Percentiles rank a stretch among this genome's conserved stretches.
Evolutionary conservation across 2,113 vertebrate species (phyloP).

Genomic region (Protobothrops flavoviridis): DNA sequence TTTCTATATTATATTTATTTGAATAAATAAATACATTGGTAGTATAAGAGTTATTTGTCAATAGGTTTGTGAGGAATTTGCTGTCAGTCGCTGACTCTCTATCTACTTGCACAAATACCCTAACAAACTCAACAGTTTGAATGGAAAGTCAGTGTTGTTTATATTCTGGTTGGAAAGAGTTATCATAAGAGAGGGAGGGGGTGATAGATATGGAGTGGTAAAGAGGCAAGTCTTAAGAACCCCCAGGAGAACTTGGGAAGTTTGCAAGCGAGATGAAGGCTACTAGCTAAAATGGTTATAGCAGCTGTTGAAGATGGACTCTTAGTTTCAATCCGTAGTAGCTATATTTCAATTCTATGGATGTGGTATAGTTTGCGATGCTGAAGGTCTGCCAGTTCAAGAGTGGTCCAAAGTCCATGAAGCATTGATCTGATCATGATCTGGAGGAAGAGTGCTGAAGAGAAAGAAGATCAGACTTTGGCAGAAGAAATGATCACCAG

Average conservation of each 20-base stretch:
- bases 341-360: background rate
- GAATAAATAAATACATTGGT: background rate
- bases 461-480: background rate
- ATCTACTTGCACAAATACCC: background rate
- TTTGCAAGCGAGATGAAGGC: background rate
- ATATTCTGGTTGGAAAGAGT: background rate
- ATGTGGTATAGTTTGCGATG: background rate
- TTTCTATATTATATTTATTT: no score
- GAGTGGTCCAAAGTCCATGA: background rate
- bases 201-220: background rate
- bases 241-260: background rate
- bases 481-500: background rate
- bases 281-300: background rate
- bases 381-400: background rate
- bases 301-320: background rate
- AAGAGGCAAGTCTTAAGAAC: background rate
- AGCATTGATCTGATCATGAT: background rate
- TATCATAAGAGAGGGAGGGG: background rate
- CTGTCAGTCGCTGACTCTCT: background rate
- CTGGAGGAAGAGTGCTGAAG: background rate
- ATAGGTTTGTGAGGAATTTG: background rate
- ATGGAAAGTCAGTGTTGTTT: background rate
- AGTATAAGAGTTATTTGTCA: background rate
- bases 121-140: background rate
- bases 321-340: background rate